Percentiles rank a stretch among this genome's conserved stretches.
These are phyloP conservation scores for Scomberomorus guttatus DNA, from an alignment of 2,797 vertebrate genomes.

Conservation along the genomic window DNA sequence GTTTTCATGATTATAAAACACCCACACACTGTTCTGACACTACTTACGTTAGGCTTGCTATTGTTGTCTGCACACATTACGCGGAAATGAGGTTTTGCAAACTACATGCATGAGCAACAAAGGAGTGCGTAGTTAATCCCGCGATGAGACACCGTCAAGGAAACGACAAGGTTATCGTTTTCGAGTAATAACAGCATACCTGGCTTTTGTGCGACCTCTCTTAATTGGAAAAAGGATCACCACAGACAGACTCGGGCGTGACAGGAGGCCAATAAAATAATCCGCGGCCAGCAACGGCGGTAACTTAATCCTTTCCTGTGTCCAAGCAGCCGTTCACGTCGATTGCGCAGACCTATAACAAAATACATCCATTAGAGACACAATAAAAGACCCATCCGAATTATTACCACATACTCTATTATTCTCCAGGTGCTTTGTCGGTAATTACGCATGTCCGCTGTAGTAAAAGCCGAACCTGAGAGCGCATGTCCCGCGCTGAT, in stretches of 20 bases:
- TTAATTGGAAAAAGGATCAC: slow-evolving; percentile 62
- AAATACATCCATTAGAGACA: slow-evolving; percentile 45
- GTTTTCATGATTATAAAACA: not conserved
- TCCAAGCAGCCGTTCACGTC: slow-evolving; percentile 64
- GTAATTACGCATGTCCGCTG: slow-evolving; percentile 28
- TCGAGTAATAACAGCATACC: slow-evolving; percentile 63
- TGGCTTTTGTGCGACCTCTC: slow-evolving; percentile 59
- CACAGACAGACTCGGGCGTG: slow-evolving; percentile 54
- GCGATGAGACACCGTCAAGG: not conserved
- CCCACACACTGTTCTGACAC: not conserved
- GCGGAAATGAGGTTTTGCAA: not conserved
- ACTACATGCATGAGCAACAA: slow-evolving; percentile 45
- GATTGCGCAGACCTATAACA: slow-evolving; percentile 64
- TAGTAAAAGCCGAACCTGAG: slow-evolving; percentile 42
- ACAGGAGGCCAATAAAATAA: slow-evolving; percentile 83
- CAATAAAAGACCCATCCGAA: not conserved
- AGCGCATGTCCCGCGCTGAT: slow-evolving; percentile 54
- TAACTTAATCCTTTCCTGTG: slow-evolving; percentile 85
- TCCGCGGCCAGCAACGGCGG: slow-evolving; percentile 72
- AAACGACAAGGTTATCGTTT: not conserved
- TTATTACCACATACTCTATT: not conserved
- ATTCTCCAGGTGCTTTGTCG: not conserved
- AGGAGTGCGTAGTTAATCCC: slow-evolving; percentile 27
- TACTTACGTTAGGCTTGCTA: not conserved
- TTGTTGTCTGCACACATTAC: slow-evolving; percentile 47